These are phyloP conservation scores for Enoplosus armatus DNA, from an alignment of 2,797 vertebrate species.

Conservation along the genomic window DNA sequence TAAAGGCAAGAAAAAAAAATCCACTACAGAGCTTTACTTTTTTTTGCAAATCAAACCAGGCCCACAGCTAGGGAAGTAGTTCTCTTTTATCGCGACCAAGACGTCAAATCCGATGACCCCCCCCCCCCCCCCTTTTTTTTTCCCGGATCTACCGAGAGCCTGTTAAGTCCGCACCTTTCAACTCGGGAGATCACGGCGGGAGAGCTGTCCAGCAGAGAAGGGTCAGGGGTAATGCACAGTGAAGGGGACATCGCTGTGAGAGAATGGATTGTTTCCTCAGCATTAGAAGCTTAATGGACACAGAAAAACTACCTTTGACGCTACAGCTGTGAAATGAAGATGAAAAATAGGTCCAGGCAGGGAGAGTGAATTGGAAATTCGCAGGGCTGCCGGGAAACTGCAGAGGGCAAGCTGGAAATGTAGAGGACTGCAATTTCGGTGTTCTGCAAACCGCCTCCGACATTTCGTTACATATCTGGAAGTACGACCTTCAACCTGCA, in stretches of 20 bases:
- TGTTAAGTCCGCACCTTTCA: constrained; percentile 62
- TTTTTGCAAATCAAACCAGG: constrained; percentile 36
- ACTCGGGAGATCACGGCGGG: constrained; percentile 55
- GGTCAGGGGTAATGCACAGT: constrained; percentile 59
- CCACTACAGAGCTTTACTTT: constrained; percentile 8
- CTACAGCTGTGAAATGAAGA: constrained; percentile 58
- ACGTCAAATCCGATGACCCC: constrained; percentile 60
- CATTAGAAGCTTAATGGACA: constrained; percentile 75
- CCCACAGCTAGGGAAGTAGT: constrained; percentile 7
- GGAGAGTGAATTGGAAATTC: constrained; percentile 49
- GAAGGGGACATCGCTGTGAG: constrained; percentile 54
- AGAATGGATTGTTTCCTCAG: constrained; percentile 68
- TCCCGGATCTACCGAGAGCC: constrained; percentile 34
- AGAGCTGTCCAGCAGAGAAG: constrained; percentile 50
- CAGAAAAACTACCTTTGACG: constrained; percentile 65
- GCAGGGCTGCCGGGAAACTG: constrained; percentile 9
- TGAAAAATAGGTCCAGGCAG: constrained; percentile 60
- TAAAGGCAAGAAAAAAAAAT: constrained; percentile 20
- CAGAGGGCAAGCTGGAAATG: constrained; percentile 45
- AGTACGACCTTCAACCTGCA: constrained; percentile 27
- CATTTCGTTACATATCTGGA: constrained; percentile 25
- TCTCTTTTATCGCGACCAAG: constrained; percentile 50
- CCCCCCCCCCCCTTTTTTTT: constrained; percentile 34
- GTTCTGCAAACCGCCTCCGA: constrained; percentile 24
- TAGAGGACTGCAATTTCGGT: constrained; percentile 19